Conservation (phyloP, 64 coral and sea anemone genomes). For the Porites australiensis region DNA sequence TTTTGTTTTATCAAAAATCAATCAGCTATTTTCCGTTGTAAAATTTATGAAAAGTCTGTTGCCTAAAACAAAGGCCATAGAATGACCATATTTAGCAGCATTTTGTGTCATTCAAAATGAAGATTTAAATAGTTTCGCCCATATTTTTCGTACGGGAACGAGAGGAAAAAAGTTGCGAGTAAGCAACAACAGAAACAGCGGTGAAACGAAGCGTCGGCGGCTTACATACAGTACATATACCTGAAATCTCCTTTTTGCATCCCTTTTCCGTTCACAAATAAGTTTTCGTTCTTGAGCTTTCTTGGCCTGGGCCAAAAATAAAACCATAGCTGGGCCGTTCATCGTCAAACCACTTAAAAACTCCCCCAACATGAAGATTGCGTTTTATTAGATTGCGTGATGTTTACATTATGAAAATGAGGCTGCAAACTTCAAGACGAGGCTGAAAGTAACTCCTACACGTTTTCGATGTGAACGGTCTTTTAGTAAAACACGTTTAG, state of each 20-base stretch:
- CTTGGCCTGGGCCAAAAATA: not conserved
- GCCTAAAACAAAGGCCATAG: too few relatives aligned
- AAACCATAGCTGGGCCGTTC: not conserved
- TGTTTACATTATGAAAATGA: constrained; percentile 1
- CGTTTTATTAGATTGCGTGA: too few relatives aligned
- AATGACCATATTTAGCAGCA: too few relatives aligned
- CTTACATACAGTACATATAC: not conserved
- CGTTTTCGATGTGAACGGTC: not conserved
- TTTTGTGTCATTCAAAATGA: too few relatives aligned
- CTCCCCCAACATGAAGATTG: too few relatives aligned
- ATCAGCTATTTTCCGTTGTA: too few relatives aligned
- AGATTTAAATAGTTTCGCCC: not conserved
- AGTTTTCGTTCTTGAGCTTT: constrained; percentile 7
- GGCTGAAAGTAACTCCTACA: too few relatives aligned
- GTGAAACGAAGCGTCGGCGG: not conserved
- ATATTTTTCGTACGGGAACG: not conserved
- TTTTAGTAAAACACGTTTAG: not conserved
- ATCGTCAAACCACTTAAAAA: not conserved
- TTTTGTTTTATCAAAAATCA: too few relatives aligned
- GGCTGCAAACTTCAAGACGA: constrained; percentile 1
- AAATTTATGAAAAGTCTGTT: too few relatives aligned
- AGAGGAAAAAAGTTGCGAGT: too few relatives aligned
- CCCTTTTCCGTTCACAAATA: not conserved
- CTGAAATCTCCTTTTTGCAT: not conserved
- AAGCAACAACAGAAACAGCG: too few relatives aligned